Evolutionary conservation across 1,140 invertebrate genomes (phyloP).

Genomic region (Calosoma granatense): DNA sequence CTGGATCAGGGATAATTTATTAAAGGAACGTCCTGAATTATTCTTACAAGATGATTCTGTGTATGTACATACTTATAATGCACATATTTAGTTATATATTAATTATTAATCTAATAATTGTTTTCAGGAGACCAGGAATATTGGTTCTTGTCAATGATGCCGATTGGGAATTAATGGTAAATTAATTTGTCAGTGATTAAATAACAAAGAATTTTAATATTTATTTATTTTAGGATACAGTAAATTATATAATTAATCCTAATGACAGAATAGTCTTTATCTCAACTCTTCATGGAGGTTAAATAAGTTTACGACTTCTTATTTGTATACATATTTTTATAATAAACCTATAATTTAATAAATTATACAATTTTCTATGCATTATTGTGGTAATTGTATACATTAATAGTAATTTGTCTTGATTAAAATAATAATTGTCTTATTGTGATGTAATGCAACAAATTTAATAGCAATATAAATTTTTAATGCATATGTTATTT

Average conservation of each 20-base stretch:
- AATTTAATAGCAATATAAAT: too few relatives aligned
- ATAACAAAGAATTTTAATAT: not conserved
- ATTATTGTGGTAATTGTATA: too few relatives aligned
- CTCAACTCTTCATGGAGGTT: conserved; percentile 50
- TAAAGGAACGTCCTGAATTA: conserved; percentile 79
- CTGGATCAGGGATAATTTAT: conserved; percentile 77
- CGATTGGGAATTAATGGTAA: conserved; percentile 85
- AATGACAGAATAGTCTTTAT: conserved; percentile 45
- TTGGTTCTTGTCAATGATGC: conserved; percentile 84
- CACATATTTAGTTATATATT: conserved; percentile 14
- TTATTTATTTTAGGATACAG: conserved; percentile 33
- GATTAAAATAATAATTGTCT: too few relatives aligned
- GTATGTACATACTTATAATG: conserved; percentile 41
- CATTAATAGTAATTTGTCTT: too few relatives aligned
- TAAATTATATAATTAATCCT: conserved; percentile 41
- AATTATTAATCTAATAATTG: conserved; percentile 12
- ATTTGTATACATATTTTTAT: too few relatives aligned
- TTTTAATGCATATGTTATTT: too few relatives aligned
- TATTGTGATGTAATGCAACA: too few relatives aligned
- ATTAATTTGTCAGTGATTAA: conserved; percentile 16
- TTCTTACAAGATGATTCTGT: conserved; percentile 76
- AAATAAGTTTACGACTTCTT: conserved; percentile 19
- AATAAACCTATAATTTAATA: too few relatives aligned
- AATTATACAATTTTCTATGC: too few relatives aligned
- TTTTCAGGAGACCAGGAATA: conserved; percentile 76